Base-by-base conservation (phyloP, 2,888 invertebrate genomes). In the Aspidiotus destructor region DNA sequence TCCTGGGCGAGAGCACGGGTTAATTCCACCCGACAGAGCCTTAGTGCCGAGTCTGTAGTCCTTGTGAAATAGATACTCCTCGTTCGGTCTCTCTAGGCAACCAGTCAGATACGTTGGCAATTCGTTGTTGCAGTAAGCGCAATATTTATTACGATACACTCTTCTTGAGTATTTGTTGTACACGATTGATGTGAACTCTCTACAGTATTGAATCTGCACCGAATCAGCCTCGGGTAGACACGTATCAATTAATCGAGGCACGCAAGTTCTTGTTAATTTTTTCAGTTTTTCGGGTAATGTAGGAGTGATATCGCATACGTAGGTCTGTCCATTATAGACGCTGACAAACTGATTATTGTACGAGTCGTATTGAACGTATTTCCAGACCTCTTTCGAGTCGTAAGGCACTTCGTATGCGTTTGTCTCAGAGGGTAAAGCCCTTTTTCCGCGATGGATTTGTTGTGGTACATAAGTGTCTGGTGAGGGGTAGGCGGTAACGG, bases 71-170 rank as follows among this genome's bases (percentile, higher is more conserved):
- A 28, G 28, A 28, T 28, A 28, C n/a, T 2, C 48, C 11, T 48
- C 48, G 10, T 6, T n/a, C n/a, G 48, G 10, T 6, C n/a, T 48
- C 48, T 48, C 48, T n/a, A 48, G 11, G n/a, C 48, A 48, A 11
- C 48, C 48, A n/a, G 48, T 48, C 11, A 48, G 48, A n/a, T 48
- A 48, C 48, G 48, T 48, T 48, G 10, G 10, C 48, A 48, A n/a
- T 53, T 62, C 62, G 3, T 16, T 53, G 52, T 62, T 62, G n/a
- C 62, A 62, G 8, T 41, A 53, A 53, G 62, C 62, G 41, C 62
- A 62, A 15, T 62, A 48, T 41, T 53, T 62, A 53, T 62, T 62
- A 53, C 62, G 9, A 41, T 62, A 62, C 13, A 53, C 17, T 40
- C 53, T 62, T 53, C n/a, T 62, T 0, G 7, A 40, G n/a, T 62